These are phyloP conservation scores for Liasis olivaceus DNA, from an alignment of 2,797 vertebrate species.

Conservation along the genomic window DNA sequence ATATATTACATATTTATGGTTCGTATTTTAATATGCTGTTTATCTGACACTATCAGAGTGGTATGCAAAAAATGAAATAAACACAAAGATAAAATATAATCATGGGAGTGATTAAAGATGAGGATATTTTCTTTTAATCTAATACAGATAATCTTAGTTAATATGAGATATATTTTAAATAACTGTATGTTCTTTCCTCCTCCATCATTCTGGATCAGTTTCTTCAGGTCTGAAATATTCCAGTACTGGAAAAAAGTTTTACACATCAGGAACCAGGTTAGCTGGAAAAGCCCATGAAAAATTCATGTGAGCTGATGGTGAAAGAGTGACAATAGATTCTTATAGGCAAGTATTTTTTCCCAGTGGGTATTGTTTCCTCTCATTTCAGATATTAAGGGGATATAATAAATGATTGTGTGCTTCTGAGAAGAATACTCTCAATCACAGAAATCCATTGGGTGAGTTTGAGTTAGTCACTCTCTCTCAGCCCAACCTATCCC, in stretches of 20 bases:
- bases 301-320: constrained; percentile 89
- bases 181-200: neutral
- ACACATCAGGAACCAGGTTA: constrained; percentile 84
- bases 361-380: neutral
- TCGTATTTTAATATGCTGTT: neutral
- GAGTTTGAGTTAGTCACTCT: neutral
- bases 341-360: constrained; percentile 80
- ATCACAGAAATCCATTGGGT: neutral
- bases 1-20: neutral
- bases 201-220: constrained; percentile 65
- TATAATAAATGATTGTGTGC: neutral
- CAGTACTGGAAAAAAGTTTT: constrained; percentile 80
- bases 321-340: constrained; percentile 86
- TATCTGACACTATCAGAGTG: neutral
- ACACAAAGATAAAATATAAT: neutral
- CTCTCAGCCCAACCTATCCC: neutral
- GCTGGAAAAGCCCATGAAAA: constrained; percentile 85
- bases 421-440: neutral
- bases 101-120: neutral
- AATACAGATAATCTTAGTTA: neutral
- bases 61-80: neutral
- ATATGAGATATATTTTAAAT: neutral
- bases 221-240: constrained; percentile 82
- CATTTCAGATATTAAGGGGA: neutral
- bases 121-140: neutral